Base-by-base conservation (phyloP, 2,888 invertebrate species). In the Archaeoteleia sp. region DNA sequence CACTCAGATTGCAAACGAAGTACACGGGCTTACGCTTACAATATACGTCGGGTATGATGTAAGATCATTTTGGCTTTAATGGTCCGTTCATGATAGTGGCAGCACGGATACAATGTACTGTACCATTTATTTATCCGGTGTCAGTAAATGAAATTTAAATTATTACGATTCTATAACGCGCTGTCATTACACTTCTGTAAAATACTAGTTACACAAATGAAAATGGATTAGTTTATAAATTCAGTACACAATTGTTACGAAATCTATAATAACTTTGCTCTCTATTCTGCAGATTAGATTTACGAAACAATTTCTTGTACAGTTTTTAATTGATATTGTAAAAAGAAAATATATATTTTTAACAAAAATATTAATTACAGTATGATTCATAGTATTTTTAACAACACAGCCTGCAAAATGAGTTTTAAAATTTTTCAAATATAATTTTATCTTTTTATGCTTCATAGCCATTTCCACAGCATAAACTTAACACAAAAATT, bases 61-160 rank as follows among this genome's bases (percentile, higher is more conserved):
- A 51, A 65, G 69, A 71, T 70, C 55, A 71, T 70, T 77, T 79
- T 79, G 81, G 80, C 79, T 81, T 80, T 69, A 72, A 71, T 73
- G 76, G 72, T 75, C 46, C 35, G 48, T 72, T 77, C 77, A 81
- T 69, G 74, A 76, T 83, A 80, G 80, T 79, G 78, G 78, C 81
- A 83, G 81, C 75, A 82, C 79, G 67, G 66, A 71, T 74, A 74
- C 65, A 77, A 68, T 73, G 74, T 75, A 75, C 75, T 74, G 71
- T 72, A 74, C 70, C 72, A 73, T 73, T 67, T 60, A 48, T 23
- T 25, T 35, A 37, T n/a, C n/a, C n/a, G n/a, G 6, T 45, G 29
- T 30, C 30, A 12, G 20, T 29, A 39, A 30, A 51, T 7, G 6
- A 46, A 46, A 40, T 13, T 23, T 2, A 23, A 1, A 37, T 29